phyloP scores from a whole-genome alignment of 2,113 vertebrate genomes.

The Petaurus breviceps region DNA sequence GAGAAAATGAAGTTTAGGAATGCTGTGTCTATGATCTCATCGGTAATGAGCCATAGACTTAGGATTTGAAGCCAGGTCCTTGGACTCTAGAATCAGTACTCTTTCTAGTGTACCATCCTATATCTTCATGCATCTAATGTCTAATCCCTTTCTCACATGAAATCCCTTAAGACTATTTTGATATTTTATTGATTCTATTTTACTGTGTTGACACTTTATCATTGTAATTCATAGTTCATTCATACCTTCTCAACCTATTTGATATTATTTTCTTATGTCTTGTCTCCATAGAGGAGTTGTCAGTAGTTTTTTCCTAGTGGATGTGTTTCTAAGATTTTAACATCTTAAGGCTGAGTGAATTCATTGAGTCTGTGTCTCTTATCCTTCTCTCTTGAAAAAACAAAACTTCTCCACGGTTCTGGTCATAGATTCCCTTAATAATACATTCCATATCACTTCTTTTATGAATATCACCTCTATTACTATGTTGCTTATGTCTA shows the following conservation, averaged over 20 bases:
- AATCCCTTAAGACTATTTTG: not conserved
- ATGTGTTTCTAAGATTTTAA: not conserved
- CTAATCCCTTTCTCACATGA: not conserved
- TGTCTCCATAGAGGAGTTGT: not conserved
- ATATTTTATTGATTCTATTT: not conserved
- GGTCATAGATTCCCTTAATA: not conserved
- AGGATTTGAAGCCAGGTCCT: not conserved
- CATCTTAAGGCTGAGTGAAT: not conserved
- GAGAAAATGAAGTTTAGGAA: not conserved
- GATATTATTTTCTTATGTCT: not conserved
- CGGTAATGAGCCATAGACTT: not conserved
- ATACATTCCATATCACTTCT: not conserved
- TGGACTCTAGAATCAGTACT: not conserved
- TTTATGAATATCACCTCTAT: not conserved
- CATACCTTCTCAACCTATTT: not conserved
- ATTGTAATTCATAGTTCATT: not conserved
- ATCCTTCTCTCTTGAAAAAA: not conserved
- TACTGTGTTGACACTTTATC: not conserved
- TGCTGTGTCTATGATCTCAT: not conserved
- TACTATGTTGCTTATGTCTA: not conserved
- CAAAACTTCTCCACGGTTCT: not conserved
- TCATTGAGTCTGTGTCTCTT: not conserved
- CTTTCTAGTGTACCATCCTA: too few relatives aligned
- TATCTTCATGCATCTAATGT: not conserved
- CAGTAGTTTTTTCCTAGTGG: not conserved